These are phyloP conservation scores for Craterocephalus amniculus DNA, from an alignment of 2,797 vertebrate genomes.

Conservation along the genomic window DNA sequence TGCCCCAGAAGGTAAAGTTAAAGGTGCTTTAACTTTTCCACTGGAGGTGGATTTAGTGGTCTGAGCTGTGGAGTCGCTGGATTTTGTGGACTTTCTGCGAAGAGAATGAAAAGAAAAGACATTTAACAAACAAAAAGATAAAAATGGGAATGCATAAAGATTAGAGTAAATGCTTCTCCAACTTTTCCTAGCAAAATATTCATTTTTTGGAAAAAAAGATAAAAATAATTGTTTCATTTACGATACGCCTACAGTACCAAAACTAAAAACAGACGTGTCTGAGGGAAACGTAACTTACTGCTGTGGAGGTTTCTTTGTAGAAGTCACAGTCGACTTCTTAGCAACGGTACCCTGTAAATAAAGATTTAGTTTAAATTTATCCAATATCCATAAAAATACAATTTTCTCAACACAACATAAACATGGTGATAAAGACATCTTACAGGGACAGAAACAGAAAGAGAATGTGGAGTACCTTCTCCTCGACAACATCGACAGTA, in stretches of 20 bases:
- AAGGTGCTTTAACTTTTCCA: neutral
- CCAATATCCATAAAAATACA: neutral
- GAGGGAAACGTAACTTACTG: conserved; percentile 47
- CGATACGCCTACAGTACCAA: no score
- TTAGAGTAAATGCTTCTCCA: no score
- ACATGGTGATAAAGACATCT: neutral
- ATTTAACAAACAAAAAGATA: no score
- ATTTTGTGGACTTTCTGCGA: conserved; percentile 31
- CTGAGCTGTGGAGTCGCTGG: neutral
- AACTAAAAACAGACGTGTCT: neutral
- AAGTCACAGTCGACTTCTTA: neutral
- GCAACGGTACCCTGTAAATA: conserved; percentile 23
- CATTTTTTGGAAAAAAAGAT: no score
- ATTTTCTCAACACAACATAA: neutral
- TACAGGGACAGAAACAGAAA: neutral
- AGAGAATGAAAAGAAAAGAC: neutral
- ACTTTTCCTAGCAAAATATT: no score
- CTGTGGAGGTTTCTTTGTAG: conserved; percentile 2
- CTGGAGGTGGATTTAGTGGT: neutral
- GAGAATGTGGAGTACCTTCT: conserved; percentile 54
- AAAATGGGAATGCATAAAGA: no score
- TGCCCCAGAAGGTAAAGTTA: neutral
- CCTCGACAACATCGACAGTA: conserved; percentile 65
- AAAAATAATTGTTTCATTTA: no score
- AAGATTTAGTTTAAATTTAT: neutral